Evolutionary conservation across 2,113 vertebrate genomes (phyloP).

Genomic region (Camelus dromedarius): DNA sequence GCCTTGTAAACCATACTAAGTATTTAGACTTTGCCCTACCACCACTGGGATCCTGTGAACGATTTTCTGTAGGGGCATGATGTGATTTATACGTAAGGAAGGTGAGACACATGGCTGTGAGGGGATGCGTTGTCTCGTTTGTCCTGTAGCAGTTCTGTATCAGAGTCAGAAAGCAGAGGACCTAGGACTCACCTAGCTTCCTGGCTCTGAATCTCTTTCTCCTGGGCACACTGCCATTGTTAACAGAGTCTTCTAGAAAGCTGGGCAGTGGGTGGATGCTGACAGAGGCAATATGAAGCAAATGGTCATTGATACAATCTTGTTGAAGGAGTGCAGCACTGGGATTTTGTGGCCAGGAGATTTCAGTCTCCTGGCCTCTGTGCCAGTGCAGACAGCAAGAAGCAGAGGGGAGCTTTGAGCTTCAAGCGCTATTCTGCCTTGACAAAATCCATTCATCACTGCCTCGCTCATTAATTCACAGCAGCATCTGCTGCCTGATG

Average conservation of each 20-base stretch:
- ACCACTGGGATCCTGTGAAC: neutral
- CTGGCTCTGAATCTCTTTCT: conserved; percentile 32
- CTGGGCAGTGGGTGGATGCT: neutral
- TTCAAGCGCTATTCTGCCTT: neutral
- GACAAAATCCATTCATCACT: conserved; percentile 50
- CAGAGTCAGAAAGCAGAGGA: conserved; percentile 2
- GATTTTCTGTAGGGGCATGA: neutral
- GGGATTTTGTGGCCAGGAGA: conserved; percentile 30
- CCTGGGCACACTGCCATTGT: neutral
- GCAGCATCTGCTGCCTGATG: neutral
- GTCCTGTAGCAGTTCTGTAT: neutral
- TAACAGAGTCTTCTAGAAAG: conserved; percentile 61
- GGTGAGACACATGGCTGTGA: neutral
- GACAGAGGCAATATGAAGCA: conserved; percentile 19
- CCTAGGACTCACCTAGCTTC: neutral
- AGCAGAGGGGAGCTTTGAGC: neutral
- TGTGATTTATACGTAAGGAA: neutral
- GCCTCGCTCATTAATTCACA: conserved; percentile 44
- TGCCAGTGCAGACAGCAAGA: neutral
- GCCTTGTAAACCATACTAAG: neutral
- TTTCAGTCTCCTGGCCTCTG: neutral
- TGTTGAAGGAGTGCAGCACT: neutral
- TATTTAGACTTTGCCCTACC: neutral
- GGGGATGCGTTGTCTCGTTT: neutral
- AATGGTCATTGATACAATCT: conserved; percentile 41